Evolutionary conservation across 2,113 vertebrate genomes (phyloP).

Genomic region (Tetrao urogallus): DNA sequence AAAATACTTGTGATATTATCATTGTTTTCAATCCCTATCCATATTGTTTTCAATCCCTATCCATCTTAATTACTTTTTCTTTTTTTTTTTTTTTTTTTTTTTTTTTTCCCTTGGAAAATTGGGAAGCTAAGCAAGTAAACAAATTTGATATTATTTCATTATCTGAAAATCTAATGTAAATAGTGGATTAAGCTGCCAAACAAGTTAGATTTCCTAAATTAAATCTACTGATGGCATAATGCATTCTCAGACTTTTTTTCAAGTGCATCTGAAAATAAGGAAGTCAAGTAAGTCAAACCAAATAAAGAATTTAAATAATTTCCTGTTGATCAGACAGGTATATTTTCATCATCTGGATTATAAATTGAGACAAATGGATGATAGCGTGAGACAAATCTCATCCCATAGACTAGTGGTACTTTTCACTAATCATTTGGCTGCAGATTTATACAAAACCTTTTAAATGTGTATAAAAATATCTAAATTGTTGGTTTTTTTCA

Average conservation of each 20-base stretch:
- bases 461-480: not conserved
- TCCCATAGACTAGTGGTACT: not conserved
- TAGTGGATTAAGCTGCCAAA: not conserved
- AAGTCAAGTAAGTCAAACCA: not conserved
- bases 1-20: not conserved
- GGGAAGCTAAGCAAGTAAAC: not conserved
- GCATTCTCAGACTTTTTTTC: not conserved
- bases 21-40: not conserved
- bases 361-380: not conserved
- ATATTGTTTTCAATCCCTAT: not conserved
- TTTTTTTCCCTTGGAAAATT: not conserved
- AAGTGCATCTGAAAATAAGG: rapidly evolving
- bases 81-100: no score
- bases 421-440: not conserved
- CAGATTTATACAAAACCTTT: not conserved
- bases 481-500: not conserved
- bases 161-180: not conserved
- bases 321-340: not conserved
- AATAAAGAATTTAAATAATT: not conserved
- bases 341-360: not conserved
- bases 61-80: not conserved
- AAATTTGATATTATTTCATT: not conserved
- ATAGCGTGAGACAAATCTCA: not conserved
- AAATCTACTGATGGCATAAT: not conserved
- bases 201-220: not conserved